Percentiles rank a stretch among this genome's conserved stretches.
phyloP scores from a whole-genome alignment of 2,888 invertebrate genomes.

The Physocephala rufipes region DNA sequence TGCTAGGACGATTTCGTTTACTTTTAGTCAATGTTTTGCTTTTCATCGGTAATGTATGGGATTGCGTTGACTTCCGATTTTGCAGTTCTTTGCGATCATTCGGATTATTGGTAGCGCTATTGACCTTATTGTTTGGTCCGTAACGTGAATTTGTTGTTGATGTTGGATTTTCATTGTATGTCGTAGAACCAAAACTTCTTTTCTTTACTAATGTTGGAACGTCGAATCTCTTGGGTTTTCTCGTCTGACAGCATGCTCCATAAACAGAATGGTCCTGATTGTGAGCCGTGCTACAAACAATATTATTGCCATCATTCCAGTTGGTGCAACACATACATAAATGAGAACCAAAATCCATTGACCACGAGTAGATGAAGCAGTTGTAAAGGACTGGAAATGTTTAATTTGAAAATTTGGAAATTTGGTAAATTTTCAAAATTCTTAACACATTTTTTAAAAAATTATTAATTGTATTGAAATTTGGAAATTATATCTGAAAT shows the following conservation, averaged over 20 bases:
- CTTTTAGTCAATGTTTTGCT: background rate
- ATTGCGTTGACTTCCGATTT: background rate
- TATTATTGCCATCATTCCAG: background rate
- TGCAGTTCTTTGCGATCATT: background rate
- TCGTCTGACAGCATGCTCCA: background rate
- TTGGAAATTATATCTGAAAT: no score
- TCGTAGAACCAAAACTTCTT: background rate
- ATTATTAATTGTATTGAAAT: no score
- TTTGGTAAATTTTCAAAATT: conserved; percentile 6
- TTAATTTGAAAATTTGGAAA: background rate
- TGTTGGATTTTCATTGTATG: background rate
- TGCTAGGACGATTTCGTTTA: no score
- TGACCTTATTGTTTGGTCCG: background rate
- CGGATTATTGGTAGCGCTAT: background rate
- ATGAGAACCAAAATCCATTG: no score
- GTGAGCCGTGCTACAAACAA: background rate
- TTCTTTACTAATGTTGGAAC: background rate
- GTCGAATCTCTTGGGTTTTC: background rate
- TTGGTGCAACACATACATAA: background rate
- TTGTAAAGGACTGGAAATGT: no score
- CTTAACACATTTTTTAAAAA: no score
- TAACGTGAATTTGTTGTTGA: background rate
- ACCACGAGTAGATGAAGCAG: no score
- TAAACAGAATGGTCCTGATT: background rate
- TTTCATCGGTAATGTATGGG: background rate